phyloP scores from a whole-genome alignment of 1,140 invertebrate species.

The Pseudomyrmex cubaensis region DNA sequence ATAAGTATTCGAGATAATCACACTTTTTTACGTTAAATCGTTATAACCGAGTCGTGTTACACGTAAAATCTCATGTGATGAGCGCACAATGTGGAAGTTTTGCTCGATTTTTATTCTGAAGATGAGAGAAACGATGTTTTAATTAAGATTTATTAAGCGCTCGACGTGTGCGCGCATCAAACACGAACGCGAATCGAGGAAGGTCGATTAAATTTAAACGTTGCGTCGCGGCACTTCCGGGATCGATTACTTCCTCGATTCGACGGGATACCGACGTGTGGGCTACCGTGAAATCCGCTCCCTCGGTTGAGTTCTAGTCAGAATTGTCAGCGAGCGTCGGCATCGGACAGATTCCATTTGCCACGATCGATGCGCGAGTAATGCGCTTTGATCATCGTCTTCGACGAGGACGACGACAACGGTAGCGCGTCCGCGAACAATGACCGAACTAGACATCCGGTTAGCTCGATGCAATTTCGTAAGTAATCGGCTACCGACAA shows the following conservation, averaged over 20 bases:
- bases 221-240: conserved; percentile 1
- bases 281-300: conserved; percentile 37
- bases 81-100: background rate
- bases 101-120: too few relatives aligned
- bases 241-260: conserved; percentile 10
- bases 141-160: background rate
- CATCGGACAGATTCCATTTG: conserved; percentile 34
- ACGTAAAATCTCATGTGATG: background rate
- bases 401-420: conserved; percentile 29
- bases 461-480: conserved; percentile 42
- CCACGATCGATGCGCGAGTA: conserved; percentile 49
- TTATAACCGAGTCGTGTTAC: conserved; percentile 6
- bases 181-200: background rate
- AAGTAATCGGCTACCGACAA: conserved; percentile 18
- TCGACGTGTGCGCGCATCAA: too few relatives aligned
- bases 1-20: conserved; percentile 38
- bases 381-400: conserved; percentile 54
- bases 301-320: conserved; percentile 43
- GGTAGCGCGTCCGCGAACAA: conserved; percentile 30
- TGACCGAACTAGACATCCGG: conserved; percentile 28
- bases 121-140: background rate
- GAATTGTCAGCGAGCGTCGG: conserved; percentile 48
- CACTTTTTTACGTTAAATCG: conserved; percentile 26
- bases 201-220: background rate
- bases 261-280: conserved; percentile 8